Conservation (phyloP, 1,140 invertebrate genomes). For the Trachymyrmex cornetzi region DNA sequence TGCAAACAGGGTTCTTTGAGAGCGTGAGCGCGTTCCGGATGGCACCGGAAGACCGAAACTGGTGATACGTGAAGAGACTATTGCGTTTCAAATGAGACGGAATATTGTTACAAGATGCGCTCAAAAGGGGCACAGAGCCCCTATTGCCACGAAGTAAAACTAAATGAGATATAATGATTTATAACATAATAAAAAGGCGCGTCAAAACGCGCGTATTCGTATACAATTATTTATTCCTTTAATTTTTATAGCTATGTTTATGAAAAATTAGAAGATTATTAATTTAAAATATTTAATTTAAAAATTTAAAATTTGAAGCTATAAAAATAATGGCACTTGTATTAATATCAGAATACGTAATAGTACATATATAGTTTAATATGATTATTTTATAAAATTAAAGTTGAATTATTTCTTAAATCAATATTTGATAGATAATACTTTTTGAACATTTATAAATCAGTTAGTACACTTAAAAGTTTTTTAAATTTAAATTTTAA, state of each 20-base stretch:
- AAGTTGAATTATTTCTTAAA: neutral
- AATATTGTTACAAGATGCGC: slow-evolving; percentile 32
- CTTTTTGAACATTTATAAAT: neutral
- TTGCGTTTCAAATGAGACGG: slow-evolving; percentile 36
- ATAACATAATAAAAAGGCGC: neutral
- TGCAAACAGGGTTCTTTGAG: slow-evolving; percentile 80
- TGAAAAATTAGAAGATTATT: too few species aligned
- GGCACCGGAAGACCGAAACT: slow-evolving; percentile 71
- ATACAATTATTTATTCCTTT: too few species aligned
- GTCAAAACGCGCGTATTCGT: neutral
- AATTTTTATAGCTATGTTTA: too few species aligned
- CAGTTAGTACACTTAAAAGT: neutral
- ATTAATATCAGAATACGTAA: too few species aligned
- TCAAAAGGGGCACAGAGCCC: neutral
- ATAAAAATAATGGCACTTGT: too few species aligned
- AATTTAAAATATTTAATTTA: too few species aligned
- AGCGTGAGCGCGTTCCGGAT: slow-evolving; percentile 62
- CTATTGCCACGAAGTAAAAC: neutral
- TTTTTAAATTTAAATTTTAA: neutral
- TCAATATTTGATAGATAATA: neutral
- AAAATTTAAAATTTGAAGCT: too few species aligned
- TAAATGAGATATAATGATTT: slow-evolving; percentile 8
- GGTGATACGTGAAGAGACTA: slow-evolving; percentile 68
- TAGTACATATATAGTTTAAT: too few species aligned
- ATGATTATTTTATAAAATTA: too few species aligned